A percentile compares a stretch with the other conserved stretches of the same genome.
phyloP scores from a whole-genome alignment of 2,888 invertebrate species.

The Tanypteryx hageni region DNA sequence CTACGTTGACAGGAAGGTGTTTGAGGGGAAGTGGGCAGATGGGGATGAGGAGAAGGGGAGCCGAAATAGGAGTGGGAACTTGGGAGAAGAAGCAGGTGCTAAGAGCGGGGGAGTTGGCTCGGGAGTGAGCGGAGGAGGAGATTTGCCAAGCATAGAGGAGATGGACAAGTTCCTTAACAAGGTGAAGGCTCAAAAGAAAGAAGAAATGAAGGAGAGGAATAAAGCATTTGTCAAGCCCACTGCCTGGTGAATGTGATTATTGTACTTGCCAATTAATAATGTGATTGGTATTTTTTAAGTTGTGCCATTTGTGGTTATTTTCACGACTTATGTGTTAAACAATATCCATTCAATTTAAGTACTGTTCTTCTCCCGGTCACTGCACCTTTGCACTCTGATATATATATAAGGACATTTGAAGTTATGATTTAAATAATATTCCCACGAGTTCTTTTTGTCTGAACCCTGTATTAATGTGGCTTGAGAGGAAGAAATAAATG shows the following conservation, averaged over 20 bases:
- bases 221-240: constrained; percentile 70
- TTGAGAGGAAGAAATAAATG: too few species aligned
- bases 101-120: constrained; percentile 65
- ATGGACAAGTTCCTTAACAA: constrained; percentile 79
- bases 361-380: too few species aligned
- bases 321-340: too few species aligned
- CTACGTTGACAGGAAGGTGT: constrained; percentile 72
- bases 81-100: constrained; percentile 68
- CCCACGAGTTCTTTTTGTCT: too few species aligned
- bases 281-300: too few species aligned
- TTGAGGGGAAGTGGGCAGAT: constrained; percentile 83
- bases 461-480: too few species aligned
- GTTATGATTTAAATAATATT: too few species aligned
- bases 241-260: constrained; percentile 59
- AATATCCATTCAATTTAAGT: too few species aligned
- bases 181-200: constrained; percentile 79
- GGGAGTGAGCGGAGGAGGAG: constrained; percentile 39
- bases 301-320: too few species aligned
- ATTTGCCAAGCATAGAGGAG: constrained; percentile 75
- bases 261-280: too few species aligned
- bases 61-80: constrained; percentile 65
- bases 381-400: too few species aligned
- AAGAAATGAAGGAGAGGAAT: constrained; percentile 78
- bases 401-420: too few species aligned
- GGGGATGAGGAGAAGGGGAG: constrained; percentile 75